Evolutionary conservation across 2,888 invertebrate genomes (phyloP).

Genomic region (Acronicta psi): DNA sequence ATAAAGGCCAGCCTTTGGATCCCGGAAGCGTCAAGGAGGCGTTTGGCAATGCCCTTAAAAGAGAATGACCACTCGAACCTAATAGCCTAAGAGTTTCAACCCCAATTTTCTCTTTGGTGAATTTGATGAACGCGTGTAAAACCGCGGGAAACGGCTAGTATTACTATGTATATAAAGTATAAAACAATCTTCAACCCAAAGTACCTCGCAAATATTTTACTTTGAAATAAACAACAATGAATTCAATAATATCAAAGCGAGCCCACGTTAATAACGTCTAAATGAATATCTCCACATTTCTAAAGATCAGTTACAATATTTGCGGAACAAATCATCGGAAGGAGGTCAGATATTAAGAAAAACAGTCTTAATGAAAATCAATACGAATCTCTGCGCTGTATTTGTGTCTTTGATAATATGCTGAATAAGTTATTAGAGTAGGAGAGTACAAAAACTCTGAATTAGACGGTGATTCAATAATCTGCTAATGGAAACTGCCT

Average conservation of each 20-base stretch:
- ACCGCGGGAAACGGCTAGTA: too few species aligned
- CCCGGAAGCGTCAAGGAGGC: too few species aligned
- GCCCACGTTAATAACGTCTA: constrained; percentile 7
- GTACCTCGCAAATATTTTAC: too few species aligned
- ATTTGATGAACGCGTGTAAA: too few species aligned
- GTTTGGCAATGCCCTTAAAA: too few species aligned
- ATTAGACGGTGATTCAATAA: background rate
- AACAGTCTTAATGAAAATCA: constrained; percentile 43
- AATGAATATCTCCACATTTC: constrained; percentile 1
- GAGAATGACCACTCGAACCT: too few species aligned
- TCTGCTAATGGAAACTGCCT: background rate
- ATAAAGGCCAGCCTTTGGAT: too few species aligned
- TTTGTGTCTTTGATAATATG: constrained; percentile 27
- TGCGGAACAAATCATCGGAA: constrained; percentile 27
- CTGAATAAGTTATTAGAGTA: constrained; percentile 25
- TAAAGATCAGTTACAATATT: constrained; percentile 31
- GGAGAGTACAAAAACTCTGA: background rate
- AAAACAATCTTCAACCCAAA: too few species aligned
- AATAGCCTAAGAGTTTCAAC: too few species aligned
- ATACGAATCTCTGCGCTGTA: constrained; percentile 26
- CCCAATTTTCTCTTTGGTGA: too few species aligned
- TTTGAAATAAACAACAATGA: constrained; percentile 1
- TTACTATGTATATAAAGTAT: too few species aligned
- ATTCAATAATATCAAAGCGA: constrained; percentile 5
- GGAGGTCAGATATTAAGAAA: constrained; percentile 44